These are phyloP conservation scores for Scaptomyza pallida DNA, from an alignment of 1,140 invertebrate genomes.

Conservation along the genomic window DNA sequence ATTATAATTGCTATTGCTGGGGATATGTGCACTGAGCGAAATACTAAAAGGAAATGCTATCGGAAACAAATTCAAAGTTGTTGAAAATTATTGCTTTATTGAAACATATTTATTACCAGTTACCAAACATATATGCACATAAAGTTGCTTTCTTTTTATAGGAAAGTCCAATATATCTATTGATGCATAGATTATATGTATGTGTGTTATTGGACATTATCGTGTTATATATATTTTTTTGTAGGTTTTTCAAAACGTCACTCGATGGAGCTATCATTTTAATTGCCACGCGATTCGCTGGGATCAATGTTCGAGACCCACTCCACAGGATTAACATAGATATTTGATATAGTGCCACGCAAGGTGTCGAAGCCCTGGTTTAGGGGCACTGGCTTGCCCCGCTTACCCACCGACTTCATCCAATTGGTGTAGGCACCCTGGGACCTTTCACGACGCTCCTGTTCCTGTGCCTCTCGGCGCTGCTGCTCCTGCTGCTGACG, in stretches of 20 bases:
- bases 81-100: too few species aligned
- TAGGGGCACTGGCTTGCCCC: constrained; percentile 69
- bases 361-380: constrained; percentile 67
- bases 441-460: constrained; percentile 38
- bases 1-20: constrained; percentile 64
- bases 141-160: not conserved
- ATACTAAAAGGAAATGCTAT: not conserved
- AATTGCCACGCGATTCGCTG: constrained; percentile 51
- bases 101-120: constrained; percentile 19
- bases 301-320: constrained; percentile 68
- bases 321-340: constrained; percentile 63
- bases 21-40: constrained; percentile 37
- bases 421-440: constrained; percentile 64
- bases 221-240: constrained; percentile 15
- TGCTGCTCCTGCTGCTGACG: constrained; percentile 36
- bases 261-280: not conserved
- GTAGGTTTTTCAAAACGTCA: constrained; percentile 30
- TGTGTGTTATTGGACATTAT: not conserved
- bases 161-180: too few species aligned
- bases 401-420: constrained; percentile 60
- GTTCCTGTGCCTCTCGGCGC: constrained; percentile 39
- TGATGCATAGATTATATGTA: too few species aligned
- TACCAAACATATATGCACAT: constrained; percentile 1
- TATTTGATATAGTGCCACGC: constrained; percentile 66
- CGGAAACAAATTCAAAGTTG: not conserved